Percentiles rank a stretch among this genome's conserved stretches.
These are phyloP conservation scores for Leptopilina myrica DNA, from an alignment of 2,888 invertebrate species.

Conservation along the genomic window DNA sequence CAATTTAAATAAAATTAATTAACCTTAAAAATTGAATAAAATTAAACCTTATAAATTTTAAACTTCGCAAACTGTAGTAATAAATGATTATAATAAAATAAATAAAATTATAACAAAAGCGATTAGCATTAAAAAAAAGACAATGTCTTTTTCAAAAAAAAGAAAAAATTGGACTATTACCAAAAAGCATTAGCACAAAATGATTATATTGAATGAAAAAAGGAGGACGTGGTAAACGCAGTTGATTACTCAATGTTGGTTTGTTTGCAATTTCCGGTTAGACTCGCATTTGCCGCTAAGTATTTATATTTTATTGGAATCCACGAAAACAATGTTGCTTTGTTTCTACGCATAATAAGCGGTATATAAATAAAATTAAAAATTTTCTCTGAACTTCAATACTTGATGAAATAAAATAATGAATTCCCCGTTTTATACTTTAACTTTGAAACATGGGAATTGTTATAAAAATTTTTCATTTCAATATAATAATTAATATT, in stretches of 20 bases:
- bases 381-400: not conserved
- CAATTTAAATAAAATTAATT: too few species aligned
- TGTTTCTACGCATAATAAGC: not conserved
- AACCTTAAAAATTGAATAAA: too few species aligned
- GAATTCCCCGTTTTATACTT: too few species aligned
- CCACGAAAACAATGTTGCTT: not conserved
- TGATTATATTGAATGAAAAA: constrained; percentile 22
- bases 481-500: too few species aligned
- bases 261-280: constrained; percentile 25
- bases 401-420: not conserved
- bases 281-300: constrained; percentile 21
- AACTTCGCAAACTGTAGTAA: too few species aligned
- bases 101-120: too few species aligned
- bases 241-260: constrained; percentile 21
- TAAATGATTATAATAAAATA: too few species aligned
- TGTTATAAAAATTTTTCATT: too few species aligned
- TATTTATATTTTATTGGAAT: constrained; percentile 29
- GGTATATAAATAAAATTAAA: not conserved
- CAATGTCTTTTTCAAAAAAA: too few species aligned
- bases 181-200: not conserved
- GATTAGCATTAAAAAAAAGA: too few species aligned
- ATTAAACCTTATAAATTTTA: too few species aligned
- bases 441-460: too few species aligned
- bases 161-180: not conserved
- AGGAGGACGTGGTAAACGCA: constrained; percentile 24